Evolutionary conservation across 2,888 invertebrate species (phyloP), one percentile per base, ranked within the genome.

Genomic region (Polydrusus cervinus): DNA sequence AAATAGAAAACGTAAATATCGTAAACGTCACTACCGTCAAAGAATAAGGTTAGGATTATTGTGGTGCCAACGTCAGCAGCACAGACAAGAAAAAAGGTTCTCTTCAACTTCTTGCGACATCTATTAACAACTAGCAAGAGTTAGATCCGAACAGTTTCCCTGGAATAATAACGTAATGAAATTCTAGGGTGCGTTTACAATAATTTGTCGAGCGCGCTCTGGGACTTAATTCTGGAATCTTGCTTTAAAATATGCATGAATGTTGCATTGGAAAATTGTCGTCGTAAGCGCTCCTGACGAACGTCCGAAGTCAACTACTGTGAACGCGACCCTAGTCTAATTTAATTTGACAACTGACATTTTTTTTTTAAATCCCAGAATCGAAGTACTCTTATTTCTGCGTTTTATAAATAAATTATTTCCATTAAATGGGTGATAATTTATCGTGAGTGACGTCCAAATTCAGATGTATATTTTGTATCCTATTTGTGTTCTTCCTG

Each of bases 1-100:
- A 25, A 3, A 25, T 25, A 5, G 5, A 3, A 3, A 25, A 25
- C 3, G 25, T 25, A 25, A 25, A 25, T 3, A 61, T 13, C 13
- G 43, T 34, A 61, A 70, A 70, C 57, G 68, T 69, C 69, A 69
- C 43, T 20, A 57, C 13, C 30, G 7, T 16, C n/a, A 60, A 3
- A 68, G 57, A 60, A 6, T 57, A 7, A 11, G 55, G 55, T 68
- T 57, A 68, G 25, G 20, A 2, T 0, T 11, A n/a, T n/a, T 9
- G 13, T 3, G 1, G 13, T 47, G 14, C 47, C 65, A 47, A 47
- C 34, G 47, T 57, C 57, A 57, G 16, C 57, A 57, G 10, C n/a
- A 43, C 43, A n/a, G n/a, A 11, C 7, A 40, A n/a, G 43, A 3
- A 13, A 9, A 3, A 13, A 13, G 1, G n/a, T 9, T n/a, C 13